These are phyloP conservation scores for Eristalinus aeneus DNA, from an alignment of 2,888 invertebrate species.

Conservation along the genomic window DNA sequence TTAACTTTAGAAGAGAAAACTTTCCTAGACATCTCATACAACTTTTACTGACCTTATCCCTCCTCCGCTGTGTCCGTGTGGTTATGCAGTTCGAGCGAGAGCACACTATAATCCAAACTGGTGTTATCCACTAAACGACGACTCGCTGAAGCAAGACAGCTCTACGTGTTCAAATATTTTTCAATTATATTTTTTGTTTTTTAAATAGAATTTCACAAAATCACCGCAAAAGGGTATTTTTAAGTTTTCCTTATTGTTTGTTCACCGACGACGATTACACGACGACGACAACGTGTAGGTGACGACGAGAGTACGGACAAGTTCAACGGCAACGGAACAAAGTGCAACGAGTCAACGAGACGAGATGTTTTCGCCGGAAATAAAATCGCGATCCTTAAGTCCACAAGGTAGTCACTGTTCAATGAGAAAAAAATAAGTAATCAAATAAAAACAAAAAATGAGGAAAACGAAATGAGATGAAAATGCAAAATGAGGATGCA, in stretches of 20 bases:
- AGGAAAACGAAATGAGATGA: slow-evolving; percentile 1
- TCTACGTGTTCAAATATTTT: slow-evolving; percentile 1
- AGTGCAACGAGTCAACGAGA: neutral
- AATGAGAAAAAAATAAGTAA: neutral
- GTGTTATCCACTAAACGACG: slow-evolving; percentile 26
- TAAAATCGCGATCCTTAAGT: slow-evolving; percentile 2
- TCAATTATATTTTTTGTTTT: slow-evolving; percentile 17
- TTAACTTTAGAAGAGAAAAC: slow-evolving; percentile 41
- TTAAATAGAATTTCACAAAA: slow-evolving; percentile 29
- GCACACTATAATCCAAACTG: slow-evolving; percentile 59
- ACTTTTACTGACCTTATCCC: slow-evolving; percentile 70
- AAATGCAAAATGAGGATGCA: slow-evolving; percentile 49
- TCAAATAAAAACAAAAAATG: neutral
- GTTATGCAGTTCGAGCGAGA: slow-evolving; percentile 53
- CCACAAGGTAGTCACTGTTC: slow-evolving; percentile 32
- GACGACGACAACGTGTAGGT: slow-evolving; percentile 9
- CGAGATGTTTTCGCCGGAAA: neutral
- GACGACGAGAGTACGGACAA: slow-evolving; percentile 24
- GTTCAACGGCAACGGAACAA: neutral
- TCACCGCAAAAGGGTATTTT: slow-evolving; percentile 47
- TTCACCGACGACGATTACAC: slow-evolving; percentile 30
- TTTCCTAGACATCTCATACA: slow-evolving; percentile 48
- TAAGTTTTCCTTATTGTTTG: neutral
- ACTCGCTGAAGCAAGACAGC: slow-evolving; percentile 42
- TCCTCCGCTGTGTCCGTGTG: slow-evolving; percentile 36